phyloP scores from a whole-genome alignment of 2,888 invertebrate species.

The Leptura quadrifasciata region DNA sequence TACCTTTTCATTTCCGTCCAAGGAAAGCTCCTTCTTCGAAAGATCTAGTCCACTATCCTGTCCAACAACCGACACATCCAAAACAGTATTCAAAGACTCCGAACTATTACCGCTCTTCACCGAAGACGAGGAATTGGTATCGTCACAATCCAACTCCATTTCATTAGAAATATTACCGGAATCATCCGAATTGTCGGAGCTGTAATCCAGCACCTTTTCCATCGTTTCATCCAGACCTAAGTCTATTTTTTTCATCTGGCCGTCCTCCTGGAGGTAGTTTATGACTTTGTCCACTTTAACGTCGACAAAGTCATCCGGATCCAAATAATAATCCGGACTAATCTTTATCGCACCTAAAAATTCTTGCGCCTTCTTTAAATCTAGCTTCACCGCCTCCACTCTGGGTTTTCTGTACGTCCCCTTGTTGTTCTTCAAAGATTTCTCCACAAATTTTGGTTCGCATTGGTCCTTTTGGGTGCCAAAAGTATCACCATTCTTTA shows the following conservation, averaged over 20 bases:
- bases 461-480: slow-evolving; percentile 56
- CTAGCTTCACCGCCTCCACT: slow-evolving; percentile 55
- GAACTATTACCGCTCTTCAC: slow-evolving; percentile 49
- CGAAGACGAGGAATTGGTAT: slow-evolving; percentile 56
- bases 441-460: slow-evolving; percentile 60
- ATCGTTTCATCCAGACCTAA: slow-evolving; percentile 32
- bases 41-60: slow-evolving; percentile 52
- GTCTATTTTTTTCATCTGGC: slow-evolving; percentile 28
- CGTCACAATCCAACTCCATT: slow-evolving; percentile 74
- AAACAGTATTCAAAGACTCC: slow-evolving; percentile 52
- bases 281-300: slow-evolving; percentile 47
- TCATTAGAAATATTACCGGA: slow-evolving; percentile 89
- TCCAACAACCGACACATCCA: slow-evolving; percentile 48
- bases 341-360: slow-evolving; percentile 57
- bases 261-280: slow-evolving; percentile 47
- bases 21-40: slow-evolving; percentile 32
- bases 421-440: slow-evolving; percentile 37
- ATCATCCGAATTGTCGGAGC: slow-evolving; percentile 85
- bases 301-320: slow-evolving; percentile 54
- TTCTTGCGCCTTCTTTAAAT: slow-evolving; percentile 59
- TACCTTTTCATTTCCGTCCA: slow-evolving; percentile 43
- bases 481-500: slow-evolving; percentile 44
- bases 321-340: slow-evolving; percentile 44
- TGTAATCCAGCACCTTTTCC: slow-evolving; percentile 72
- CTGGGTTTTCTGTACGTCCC: slow-evolving; percentile 46